These are phyloP conservation scores for Parascotia fuliginaria DNA, from an alignment of 2,888 invertebrate species.

Conservation along the genomic window DNA sequence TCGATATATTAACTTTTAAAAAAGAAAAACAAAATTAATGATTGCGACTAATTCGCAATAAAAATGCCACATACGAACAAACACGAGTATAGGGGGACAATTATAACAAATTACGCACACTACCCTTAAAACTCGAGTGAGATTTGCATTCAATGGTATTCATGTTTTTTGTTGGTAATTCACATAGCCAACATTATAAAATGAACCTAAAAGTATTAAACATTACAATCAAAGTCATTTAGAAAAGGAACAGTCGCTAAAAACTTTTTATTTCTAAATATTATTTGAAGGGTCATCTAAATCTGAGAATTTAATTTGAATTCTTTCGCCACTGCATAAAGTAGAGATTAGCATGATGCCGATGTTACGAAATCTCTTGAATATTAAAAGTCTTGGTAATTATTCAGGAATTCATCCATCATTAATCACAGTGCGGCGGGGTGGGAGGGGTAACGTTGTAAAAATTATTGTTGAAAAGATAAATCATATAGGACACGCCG, in stretches of 20 bases:
- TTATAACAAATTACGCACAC: conserved; percentile 85
- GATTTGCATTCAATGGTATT: conserved; percentile 83
- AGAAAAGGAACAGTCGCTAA: conserved; percentile 32
- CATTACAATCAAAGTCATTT: conserved; percentile 31
- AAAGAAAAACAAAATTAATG: conserved; percentile 85
- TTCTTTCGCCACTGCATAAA: conserved; percentile 49
- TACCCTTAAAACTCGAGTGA: conserved; percentile 84
- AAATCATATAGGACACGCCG: conserved; percentile 79
- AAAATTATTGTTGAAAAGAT: conserved; percentile 85
- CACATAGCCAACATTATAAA: conserved; percentile 38
- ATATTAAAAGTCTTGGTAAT: conserved; percentile 86
- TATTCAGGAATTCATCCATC: conserved; percentile 86
- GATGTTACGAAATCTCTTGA: conserved; percentile 75
- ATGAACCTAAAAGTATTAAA: conserved; percentile 23
- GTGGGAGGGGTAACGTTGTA: conserved; percentile 77
- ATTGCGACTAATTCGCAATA: conserved; percentile 85
- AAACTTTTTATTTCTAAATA: conserved; percentile 44
- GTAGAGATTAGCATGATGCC: conserved; percentile 41
- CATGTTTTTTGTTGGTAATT: conserved; percentile 73
- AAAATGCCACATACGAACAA: conserved; percentile 85
- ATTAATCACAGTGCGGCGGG: conserved; percentile 83
- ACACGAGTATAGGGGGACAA: conserved; percentile 73
- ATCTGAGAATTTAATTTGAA: conserved; percentile 50
- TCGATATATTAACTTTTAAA: conserved; percentile 77
- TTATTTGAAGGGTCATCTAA: conserved; percentile 76